These are phyloP conservation scores for Drosophila tsacasi DNA, from an alignment of 1,140 invertebrate species.

Conservation along the genomic window DNA sequence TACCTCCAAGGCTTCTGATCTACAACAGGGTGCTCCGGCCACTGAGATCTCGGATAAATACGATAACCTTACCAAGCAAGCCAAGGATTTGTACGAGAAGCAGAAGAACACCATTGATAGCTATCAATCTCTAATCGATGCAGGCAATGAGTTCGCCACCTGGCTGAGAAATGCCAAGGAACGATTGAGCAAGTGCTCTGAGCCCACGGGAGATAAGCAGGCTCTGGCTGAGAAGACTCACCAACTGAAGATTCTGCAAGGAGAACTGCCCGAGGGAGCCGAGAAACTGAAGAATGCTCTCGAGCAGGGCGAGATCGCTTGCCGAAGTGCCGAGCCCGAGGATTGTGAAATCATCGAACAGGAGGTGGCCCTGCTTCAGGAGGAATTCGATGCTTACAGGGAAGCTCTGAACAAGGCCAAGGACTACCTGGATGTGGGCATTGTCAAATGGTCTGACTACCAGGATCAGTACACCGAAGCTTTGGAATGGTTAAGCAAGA, in stretches of 20 bases:
- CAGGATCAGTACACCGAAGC: constrained; percentile 97
- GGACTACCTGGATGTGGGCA: constrained; percentile 93
- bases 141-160: constrained; percentile 95
- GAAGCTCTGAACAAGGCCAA: constrained; percentile 92
- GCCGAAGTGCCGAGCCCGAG: constrained; percentile 92
- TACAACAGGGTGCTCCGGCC: constrained; percentile 93
- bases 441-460: constrained; percentile 98
- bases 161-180: constrained; percentile 96
- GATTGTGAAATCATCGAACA: constrained; percentile 96
- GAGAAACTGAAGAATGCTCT: constrained; percentile 93
- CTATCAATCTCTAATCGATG: constrained; percentile 95
- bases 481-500: constrained; percentile 94
- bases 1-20: constrained; percentile 94
- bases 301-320: constrained; percentile 93
- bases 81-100: constrained; percentile 95
- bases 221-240: constrained; percentile 93
- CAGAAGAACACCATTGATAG: constrained; percentile 96
- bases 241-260: constrained; percentile 93
- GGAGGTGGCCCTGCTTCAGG: constrained; percentile 94
- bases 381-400: constrained; percentile 94
- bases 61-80: constrained; percentile 94
- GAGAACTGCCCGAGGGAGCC: constrained; percentile 92
- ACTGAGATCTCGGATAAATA: constrained; percentile 96
- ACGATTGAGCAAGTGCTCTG: constrained; percentile 95
- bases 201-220: constrained; percentile 97